Base-by-base conservation (phyloP, 2,888 invertebrate species). In the Eristalinus aeneus region DNA sequence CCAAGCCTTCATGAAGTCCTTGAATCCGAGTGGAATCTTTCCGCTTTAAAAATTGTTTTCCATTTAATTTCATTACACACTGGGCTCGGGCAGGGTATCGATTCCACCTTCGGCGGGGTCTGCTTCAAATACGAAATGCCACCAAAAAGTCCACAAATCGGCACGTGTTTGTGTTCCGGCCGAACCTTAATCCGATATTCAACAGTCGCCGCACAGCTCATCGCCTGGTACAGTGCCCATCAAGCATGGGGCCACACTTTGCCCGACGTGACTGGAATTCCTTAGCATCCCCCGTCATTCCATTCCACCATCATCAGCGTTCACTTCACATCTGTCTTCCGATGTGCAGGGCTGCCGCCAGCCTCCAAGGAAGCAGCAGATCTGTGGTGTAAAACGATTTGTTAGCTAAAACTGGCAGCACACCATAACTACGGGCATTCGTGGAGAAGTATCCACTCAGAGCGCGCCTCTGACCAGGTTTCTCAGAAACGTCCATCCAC, bases 221-320 rank as follows among this genome's bases (percentile, higher is more conserved):
- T 71, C 69, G 65, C 12, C 36, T 39, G 54, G 34, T 22, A 0
- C 2, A 32, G 54, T 46, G 34, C 20, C 69, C 63, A 39, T 20
- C 46, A 5, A 11, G 46, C 16, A 16, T 27, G 16, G 22, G 64
- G 20, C 31, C 36, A 39, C n/a, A 64, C 22, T 73, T 61, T 60
- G 34, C 36, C 34, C 58, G 60, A 85, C 85, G 81, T 85, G 85
- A 81, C 80, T 69, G 11, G 75, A 80, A 73, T 81, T 60, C 36
- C 32, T 22, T 31, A 32, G 23, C 5, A n/a, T n/a, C 23, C 11
- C 20, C 58, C 39, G 46, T 54, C 64, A n/a, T n/a, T n/a, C n/a
- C n/a, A n/a, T n/a, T n/a, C n/a, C n/a, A 65, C 77, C 16, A 72
- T 54, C 60, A 53, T 23, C n/a, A 27, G 27, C 0, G 11, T 53